Evolutionary conservation across 92 coral and sea anemone genomes (phyloP).

Genomic region (Parazoanthus atlanticus): DNA sequence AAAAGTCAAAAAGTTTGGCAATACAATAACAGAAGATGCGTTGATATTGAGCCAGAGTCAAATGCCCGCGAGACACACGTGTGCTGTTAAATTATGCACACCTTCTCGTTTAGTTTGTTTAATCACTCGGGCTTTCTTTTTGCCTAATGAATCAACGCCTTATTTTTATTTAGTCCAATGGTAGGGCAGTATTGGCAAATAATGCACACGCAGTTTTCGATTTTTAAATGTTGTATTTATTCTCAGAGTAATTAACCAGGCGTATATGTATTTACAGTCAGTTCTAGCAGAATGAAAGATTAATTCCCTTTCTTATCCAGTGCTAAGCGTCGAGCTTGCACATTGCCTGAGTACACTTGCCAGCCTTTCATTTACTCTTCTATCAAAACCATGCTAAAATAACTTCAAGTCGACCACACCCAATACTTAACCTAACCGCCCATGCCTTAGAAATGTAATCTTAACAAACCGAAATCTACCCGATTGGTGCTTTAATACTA

Average conservation of each 20-base stretch:
- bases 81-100: slow-evolving; percentile 26
- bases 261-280: no score
- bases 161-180: slow-evolving; percentile 17
- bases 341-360: not conserved
- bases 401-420: not conserved
- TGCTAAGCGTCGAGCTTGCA: not conserved
- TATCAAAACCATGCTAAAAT: not conserved
- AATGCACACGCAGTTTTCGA: not conserved
- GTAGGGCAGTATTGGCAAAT: not conserved
- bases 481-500: not conserved
- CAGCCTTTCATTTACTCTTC: not conserved
- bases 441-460: not conserved
- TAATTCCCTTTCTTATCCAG: not conserved
- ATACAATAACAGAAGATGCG: not conserved
- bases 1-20: slow-evolving; percentile 12
- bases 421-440: no score
- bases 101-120: not conserved
- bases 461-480: not conserved
- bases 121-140: slow-evolving; percentile 33
- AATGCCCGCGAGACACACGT: slow-evolving; percentile 29
- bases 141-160: slow-evolving; percentile 21
- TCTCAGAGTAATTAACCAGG: not conserved
- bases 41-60: slow-evolving; percentile 28
- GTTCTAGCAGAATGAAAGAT: no score
- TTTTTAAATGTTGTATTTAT: not conserved